Evolutionary conservation across 2,797 vertebrate species (phyloP).

Genomic region (Coregonus suidteri): DNA sequence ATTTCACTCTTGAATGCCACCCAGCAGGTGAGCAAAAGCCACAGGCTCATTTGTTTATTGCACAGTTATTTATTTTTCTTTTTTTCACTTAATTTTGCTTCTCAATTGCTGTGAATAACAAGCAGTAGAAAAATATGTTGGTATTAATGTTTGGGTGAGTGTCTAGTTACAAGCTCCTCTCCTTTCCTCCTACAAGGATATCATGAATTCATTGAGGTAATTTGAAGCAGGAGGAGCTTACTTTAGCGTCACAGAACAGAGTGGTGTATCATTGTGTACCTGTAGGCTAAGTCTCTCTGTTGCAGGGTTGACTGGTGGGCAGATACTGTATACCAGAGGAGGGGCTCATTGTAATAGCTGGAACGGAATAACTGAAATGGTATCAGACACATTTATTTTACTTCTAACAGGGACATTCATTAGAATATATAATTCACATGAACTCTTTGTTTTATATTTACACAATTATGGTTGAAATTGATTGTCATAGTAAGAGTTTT

Average conservation of each 20-base stretch:
- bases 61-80: slow-evolving; percentile 14
- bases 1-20: slow-evolving; percentile 53
- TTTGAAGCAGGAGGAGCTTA: not conserved
- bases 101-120: slow-evolving; percentile 14
- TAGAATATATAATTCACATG: not conserved
- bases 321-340: not conserved
- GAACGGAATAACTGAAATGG: not conserved
- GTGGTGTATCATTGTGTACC: not conserved
- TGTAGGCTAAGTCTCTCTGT: not conserved
- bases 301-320: not conserved
- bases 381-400: not conserved
- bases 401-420: not conserved
- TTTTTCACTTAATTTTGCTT: slow-evolving; percentile 11
- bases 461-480: slow-evolving; percentile 27
- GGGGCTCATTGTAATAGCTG: not conserved
- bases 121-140: slow-evolving; percentile 1
- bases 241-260: not conserved
- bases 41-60: slow-evolving; percentile 18
- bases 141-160: not conserved
- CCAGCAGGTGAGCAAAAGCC: slow-evolving; percentile 40
- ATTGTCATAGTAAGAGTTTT: slow-evolving; percentile 19
- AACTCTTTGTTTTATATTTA: slow-evolving; percentile 26
- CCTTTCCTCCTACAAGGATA: not conserved
- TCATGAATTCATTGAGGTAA: not conserved
- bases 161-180: not conserved